Base-by-base conservation (phyloP, 2,797 vertebrate genomes). In the Centropyge bicolor region DNA sequence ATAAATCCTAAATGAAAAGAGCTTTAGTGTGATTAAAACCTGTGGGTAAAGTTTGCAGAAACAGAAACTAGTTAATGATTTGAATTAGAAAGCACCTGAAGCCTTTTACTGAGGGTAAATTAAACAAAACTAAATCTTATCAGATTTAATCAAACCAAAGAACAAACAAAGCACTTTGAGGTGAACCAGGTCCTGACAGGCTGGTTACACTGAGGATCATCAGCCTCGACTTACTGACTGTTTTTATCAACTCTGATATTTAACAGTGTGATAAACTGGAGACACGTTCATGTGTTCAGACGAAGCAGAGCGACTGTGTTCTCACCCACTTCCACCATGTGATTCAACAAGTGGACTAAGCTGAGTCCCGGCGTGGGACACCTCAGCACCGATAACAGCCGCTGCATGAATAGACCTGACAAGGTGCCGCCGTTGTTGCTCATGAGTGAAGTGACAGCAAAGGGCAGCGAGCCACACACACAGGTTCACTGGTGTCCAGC, bases 341-440 rank as follows among this genome's bases (percentile, higher is more conserved):
- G 73, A 76, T 19, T 57, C 51, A 76, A 31, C 55, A 76, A 83
- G 73, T 7, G 60, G 65, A 74, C 46, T 3, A 16, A 56, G 80
- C 74, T 14, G 68, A 70, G 62, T 22, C 17, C 56, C 62, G 24
- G 73, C 7, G 12, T 38, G 74, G 0, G 66, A 88, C 89, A 88
- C 85, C 63, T 88, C 82, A 0, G 41, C 54, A 3, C 48, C 52
- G 90, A 91, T 85, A 85, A 78, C 41, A 11, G 0, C 63, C 46
- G 86, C 77, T 40, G 76, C 14, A 72, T 38, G 70, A 81, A 83
- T 49, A 82, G 68, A 81, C 13, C 36, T 36, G 66, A 86, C 62
- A 2, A 75, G 67, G 70, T 73, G 85, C 77, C 13, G 4, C 59
- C 22, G 0, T 3, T 43, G 67, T n/a, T 62, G 49, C 6, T 49